Conservation (phyloP, 1,140 invertebrate genomes). For the Tachypleus tridentatus region DNA sequence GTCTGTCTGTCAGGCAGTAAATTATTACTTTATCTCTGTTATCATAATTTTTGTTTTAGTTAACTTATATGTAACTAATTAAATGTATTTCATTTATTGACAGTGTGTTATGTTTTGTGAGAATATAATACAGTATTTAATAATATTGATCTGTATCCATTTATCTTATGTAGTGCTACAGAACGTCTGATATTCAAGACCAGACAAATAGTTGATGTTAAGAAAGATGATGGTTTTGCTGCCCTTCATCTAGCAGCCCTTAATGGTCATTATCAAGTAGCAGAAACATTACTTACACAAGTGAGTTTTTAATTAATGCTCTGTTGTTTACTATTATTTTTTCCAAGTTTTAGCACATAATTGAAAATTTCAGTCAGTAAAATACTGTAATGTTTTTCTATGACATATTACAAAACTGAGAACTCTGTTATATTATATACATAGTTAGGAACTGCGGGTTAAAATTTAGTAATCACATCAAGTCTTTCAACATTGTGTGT, state of each 20-base stretch:
- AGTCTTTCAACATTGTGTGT: no score
- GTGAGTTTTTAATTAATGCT: constrained; percentile 24
- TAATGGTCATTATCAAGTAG: constrained; percentile 71
- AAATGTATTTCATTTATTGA: constrained; percentile 12
- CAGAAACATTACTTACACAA: constrained; percentile 44
- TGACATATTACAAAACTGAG: no score
- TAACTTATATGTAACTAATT: not conserved
- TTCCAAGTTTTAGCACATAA: not conserved
- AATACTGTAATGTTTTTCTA: no score
- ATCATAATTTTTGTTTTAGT: no score
- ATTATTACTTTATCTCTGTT: no score
- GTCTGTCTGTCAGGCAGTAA: no score
- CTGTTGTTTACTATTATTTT: constrained; percentile 6
- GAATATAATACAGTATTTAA: no score
- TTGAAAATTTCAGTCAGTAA: no score
- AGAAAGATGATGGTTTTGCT: constrained; percentile 83
- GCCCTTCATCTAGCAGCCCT: constrained; percentile 70
- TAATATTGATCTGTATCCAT: not conserved
- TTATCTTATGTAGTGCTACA: constrained; percentile 45
- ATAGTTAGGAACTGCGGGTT: no score
- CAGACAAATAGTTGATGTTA: constrained; percentile 63
- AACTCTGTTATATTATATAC: no score
- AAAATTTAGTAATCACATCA: no score
- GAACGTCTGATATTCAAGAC: constrained; percentile 53
- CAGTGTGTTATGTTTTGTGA: no score